A percentile compares a stretch with the other conserved stretches of the same genome.
These are phyloP conservation scores for Listronotus oregonensis DNA, from an alignment of 1,140 invertebrate species.

Conservation along the genomic window DNA sequence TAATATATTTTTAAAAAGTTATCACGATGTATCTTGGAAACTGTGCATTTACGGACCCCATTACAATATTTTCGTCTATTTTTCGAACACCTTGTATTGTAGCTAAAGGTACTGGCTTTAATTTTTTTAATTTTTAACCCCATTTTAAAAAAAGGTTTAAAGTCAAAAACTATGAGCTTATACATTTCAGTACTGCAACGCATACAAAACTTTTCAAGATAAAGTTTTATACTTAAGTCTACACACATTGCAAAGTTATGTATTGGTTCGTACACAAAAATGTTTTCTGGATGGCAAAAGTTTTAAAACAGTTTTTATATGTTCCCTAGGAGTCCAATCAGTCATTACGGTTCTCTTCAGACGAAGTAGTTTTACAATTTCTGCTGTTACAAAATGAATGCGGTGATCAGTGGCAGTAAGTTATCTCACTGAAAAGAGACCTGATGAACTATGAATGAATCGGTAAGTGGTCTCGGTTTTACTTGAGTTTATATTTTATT, in stretches of 20 bases:
- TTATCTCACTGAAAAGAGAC: conserved; percentile 25
- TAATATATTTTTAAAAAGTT: too few relatives aligned
- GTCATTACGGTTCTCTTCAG: conserved; percentile 31
- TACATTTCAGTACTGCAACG: too few relatives aligned
- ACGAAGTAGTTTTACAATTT: conserved; percentile 29
- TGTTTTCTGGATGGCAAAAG: conserved; percentile 21
- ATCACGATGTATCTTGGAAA: too few relatives aligned
- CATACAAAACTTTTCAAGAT: too few relatives aligned
- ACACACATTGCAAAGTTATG: conserved; percentile 10
- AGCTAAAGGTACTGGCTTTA: too few relatives aligned
- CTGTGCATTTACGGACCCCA: too few relatives aligned
- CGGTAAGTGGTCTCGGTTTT: conserved; percentile 29
- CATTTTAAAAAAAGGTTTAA: too few relatives aligned
- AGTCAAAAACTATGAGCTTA: too few relatives aligned
- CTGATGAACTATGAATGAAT: conserved; percentile 29
- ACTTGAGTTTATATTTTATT: conserved; percentile 28
- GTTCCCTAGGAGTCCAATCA: conserved; percentile 29
- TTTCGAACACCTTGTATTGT: too few relatives aligned
- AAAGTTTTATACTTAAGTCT: background rate
- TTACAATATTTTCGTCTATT: too few relatives aligned
- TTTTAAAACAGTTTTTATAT: conserved; percentile 24
- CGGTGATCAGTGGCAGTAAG: conserved; percentile 29
- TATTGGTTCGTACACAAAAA: conserved; percentile 26
- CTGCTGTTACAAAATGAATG: conserved; percentile 29
- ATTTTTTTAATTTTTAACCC: too few relatives aligned